A percentile compares a stretch with the other conserved stretches of the same genome.
phyloP scores from a whole-genome alignment of 2,888 invertebrate genomes.

The Beris chalybata region DNA sequence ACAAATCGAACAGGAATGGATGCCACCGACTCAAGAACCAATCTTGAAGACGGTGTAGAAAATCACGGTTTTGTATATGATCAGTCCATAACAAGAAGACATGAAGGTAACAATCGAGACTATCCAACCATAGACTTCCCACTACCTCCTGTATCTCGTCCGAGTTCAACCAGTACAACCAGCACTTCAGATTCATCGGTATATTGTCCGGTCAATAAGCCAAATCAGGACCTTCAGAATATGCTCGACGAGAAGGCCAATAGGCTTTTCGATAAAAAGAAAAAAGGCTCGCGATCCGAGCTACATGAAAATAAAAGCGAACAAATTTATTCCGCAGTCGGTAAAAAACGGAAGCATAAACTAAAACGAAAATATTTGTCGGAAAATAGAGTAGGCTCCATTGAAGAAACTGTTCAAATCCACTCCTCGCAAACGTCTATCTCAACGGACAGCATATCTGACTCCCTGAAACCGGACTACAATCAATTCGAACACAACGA shows the following conservation, averaged over 20 bases:
- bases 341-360: constrained; percentile 47
- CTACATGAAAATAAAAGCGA: constrained; percentile 40
- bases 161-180: constrained; percentile 51
- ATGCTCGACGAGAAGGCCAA: constrained; percentile 53
- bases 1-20: constrained; percentile 45
- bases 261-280: constrained; percentile 49
- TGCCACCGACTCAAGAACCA: constrained; percentile 39
- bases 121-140: constrained; percentile 42
- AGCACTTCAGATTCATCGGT: constrained; percentile 56
- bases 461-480: constrained; percentile 45
- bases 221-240: constrained; percentile 51
- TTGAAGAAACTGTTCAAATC: constrained; percentile 49
- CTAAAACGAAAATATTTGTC: constrained; percentile 52
- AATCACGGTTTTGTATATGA: constrained; percentile 52
- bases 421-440: constrained; percentile 50
- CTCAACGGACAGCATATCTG: constrained; percentile 44
- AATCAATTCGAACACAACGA: constrained; percentile 51
- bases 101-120: constrained; percentile 42
- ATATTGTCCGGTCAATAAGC: constrained; percentile 54
- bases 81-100: constrained; percentile 41
- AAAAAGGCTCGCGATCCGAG: constrained; percentile 29
- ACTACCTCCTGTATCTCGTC: constrained; percentile 44
- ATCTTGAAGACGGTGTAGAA: constrained; percentile 46
- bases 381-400: constrained; percentile 55
- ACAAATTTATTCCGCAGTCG: constrained; percentile 51